Percentiles rank a stretch among this genome's conserved stretches.
Conservation (phyloP, 2,797 vertebrate species). For the Crenichthys baileyi region DNA sequence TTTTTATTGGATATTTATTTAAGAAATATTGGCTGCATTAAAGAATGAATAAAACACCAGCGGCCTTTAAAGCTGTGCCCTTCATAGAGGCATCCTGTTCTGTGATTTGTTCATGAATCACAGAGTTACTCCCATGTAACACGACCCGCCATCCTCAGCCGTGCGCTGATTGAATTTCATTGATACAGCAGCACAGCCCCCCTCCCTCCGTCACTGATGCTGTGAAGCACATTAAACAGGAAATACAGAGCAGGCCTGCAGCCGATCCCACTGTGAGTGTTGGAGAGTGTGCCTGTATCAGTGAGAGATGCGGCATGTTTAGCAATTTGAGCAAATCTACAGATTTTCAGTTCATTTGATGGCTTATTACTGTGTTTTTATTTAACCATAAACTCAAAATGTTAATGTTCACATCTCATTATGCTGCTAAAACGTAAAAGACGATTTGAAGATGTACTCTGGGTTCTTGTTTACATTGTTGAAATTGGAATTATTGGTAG, state of each 20-base stretch:
- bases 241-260: constrained; percentile 39
- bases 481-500: not conserved
- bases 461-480: not conserved
- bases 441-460: not conserved
- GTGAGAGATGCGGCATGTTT: not conserved
- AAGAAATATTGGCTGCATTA: not conserved
- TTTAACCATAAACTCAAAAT: not conserved
- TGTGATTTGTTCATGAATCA: constrained; percentile 41
- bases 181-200: constrained; percentile 30
- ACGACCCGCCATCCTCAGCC: constrained; percentile 36
- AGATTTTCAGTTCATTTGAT: not conserved
- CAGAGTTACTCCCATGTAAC: constrained; percentile 53
- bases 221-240: constrained; percentile 19
- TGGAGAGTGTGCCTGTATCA: not conserved
- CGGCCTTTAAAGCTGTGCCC: not conserved
- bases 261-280: not conserved
- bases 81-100: constrained; percentile 30
- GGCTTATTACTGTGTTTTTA: not conserved
- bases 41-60: not conserved
- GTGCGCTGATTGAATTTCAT: constrained; percentile 58
- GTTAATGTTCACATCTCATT: not conserved
- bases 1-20: not conserved
- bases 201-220: constrained; percentile 19
- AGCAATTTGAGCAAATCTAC: too few relatives aligned
- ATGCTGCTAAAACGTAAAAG: not conserved